These are phyloP conservation scores for Crematogaster levior DNA, from an alignment of 2,888 invertebrate genomes.

Conservation along the genomic window DNA sequence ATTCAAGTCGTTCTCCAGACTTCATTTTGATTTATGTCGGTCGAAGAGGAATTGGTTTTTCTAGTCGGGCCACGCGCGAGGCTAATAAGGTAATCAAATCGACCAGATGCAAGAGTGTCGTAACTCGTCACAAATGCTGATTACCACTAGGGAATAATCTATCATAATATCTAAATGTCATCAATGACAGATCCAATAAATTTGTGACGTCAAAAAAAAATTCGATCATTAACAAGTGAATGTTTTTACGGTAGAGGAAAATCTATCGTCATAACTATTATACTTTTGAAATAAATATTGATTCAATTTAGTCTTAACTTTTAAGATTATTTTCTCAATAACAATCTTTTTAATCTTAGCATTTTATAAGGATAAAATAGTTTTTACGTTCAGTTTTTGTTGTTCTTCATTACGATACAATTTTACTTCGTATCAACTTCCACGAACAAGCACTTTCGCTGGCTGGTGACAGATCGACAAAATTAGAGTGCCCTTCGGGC, in stretches of 20 bases:
- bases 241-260: not conserved
- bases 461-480: conserved; percentile 45
- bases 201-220: conserved; percentile 29
- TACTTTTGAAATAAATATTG: not conserved
- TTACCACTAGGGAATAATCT: conserved; percentile 62
- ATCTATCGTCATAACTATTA: not conserved
- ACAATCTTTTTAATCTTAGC: not conserved
- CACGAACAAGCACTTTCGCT: conserved; percentile 15
- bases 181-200: conserved; percentile 45
- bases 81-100: conserved; percentile 70
- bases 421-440: conserved; percentile 5
- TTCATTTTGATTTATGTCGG: conserved; percentile 45
- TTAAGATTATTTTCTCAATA: not conserved
- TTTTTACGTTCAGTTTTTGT: not conserved
- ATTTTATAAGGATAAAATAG: not conserved
- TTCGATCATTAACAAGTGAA: not conserved
- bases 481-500: conserved; percentile 57
- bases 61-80: conserved; percentile 52
- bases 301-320: not conserved
- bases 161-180: conserved; percentile 60
- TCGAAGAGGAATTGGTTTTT: conserved; percentile 16
- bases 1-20: not conserved
- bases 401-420: not conserved
- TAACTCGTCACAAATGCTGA: conserved; percentile 69
- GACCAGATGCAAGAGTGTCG: conserved; percentile 62